phyloP scores from a whole-genome alignment of 2,888 invertebrate species.

The Dromius quadrimaculatus region DNA sequence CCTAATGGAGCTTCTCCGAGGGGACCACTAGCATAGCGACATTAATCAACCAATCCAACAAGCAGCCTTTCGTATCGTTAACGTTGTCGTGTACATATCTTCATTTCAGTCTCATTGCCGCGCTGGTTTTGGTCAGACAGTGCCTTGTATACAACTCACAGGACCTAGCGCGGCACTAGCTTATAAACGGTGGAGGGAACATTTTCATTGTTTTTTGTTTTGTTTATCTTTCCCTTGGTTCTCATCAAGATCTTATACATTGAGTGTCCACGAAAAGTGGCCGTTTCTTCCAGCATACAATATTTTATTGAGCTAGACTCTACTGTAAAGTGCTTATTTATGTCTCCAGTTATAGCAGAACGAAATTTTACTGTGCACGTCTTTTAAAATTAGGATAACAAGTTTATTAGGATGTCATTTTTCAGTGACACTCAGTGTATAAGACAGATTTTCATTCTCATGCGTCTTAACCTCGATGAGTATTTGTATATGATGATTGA shows the following conservation, averaged over 20 bases:
- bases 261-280: no score
- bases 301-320: no score
- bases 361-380: no score
- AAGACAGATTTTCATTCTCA: background rate
- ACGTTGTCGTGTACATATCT: conserved; percentile 38
- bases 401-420: no score
- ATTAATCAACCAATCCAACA: background rate
- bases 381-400: no score
- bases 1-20: conserved; percentile 93
- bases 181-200: conserved; percentile 48
- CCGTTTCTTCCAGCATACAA: no score
- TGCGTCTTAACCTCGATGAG: conserved; percentile 18
- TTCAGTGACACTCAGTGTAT: background rate
- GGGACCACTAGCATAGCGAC: conserved; percentile 77
- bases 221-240: conserved; percentile 33
- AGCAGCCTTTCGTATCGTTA: conserved; percentile 24
- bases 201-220: conserved; percentile 36
- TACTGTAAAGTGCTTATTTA: no score
- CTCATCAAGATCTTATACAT: conserved; percentile 2
- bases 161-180: conserved; percentile 33
- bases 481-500: conserved; percentile 27
- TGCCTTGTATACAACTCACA: conserved; percentile 46
- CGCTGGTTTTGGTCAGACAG: conserved; percentile 40
- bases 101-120: conserved; percentile 36
- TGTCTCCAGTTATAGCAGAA: no score